phyloP scores from a whole-genome alignment of 1,140 invertebrate species.

The Habropoda laboriosa region DNA sequence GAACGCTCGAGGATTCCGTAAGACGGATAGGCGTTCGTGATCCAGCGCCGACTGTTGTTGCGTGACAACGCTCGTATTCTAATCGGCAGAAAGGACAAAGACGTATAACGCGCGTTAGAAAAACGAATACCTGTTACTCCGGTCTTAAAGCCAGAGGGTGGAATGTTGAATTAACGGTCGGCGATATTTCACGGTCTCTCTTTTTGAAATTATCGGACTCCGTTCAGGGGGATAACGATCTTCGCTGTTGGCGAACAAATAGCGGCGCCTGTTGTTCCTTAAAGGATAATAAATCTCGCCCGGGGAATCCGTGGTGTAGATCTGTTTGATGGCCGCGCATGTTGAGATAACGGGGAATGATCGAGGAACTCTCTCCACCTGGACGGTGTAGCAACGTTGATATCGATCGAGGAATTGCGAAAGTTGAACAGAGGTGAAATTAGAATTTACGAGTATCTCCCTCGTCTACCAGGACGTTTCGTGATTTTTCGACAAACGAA shows the following conservation, averaged over 20 bases:
- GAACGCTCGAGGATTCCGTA: too few species aligned
- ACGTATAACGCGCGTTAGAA: conserved; percentile 33
- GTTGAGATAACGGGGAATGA: neutral
- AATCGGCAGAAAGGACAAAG: conserved; percentile 54
- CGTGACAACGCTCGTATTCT: conserved; percentile 56
- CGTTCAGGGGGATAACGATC: conserved; percentile 26
- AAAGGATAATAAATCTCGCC: conserved; percentile 7
- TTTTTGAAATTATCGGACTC: conserved; percentile 18
- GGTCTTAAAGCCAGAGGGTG: neutral
- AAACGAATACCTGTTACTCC: conserved; percentile 52
- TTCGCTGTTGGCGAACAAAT: conserved; percentile 10
- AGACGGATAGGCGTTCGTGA: conserved; percentile 39
- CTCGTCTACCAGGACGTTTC: neutral
- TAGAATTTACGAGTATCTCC: neutral
- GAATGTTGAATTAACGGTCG: conserved; percentile 45
- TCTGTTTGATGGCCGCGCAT: neutral
- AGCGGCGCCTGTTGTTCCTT: conserved; percentile 12
- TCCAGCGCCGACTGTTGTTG: conserved; percentile 46
- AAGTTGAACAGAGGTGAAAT: neutral
- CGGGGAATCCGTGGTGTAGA: neutral
- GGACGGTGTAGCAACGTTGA: too few species aligned
- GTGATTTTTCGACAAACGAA: neutral
- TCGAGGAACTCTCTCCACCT: neutral
- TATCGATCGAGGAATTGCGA: neutral
- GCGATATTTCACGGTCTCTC: conserved; percentile 37